Evolutionary conservation across 2,888 invertebrate genomes (phyloP).

Genomic region (Rosalia funebris): DNA sequence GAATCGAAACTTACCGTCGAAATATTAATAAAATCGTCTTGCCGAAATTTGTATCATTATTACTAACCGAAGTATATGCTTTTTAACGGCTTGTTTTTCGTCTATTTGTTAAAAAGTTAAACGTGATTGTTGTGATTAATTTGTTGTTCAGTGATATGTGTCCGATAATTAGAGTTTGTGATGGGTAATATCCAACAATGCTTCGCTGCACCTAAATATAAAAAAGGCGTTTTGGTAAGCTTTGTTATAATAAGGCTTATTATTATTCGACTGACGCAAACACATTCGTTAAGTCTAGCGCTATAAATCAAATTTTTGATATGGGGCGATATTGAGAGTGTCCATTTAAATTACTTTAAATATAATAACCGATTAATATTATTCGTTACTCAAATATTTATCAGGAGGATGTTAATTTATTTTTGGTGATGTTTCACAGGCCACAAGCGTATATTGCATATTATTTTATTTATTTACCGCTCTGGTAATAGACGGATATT

Average conservation of each 20-base stretch:
- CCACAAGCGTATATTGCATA: neutral
- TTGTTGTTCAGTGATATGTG: constrained; percentile 15
- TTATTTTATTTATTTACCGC: constrained; percentile 8
- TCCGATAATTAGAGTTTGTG: constrained; percentile 31
- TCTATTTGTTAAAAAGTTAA: neutral
- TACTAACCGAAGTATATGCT: neutral
- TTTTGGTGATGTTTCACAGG: constrained; percentile 38
- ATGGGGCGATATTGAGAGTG: neutral
- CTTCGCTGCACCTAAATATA: constrained; percentile 52
- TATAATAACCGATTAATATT: constrained; percentile 7
- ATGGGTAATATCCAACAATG: constrained; percentile 57
- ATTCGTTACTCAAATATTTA: constrained; percentile 37
- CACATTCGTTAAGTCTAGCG: neutral
- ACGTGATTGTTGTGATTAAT: constrained; percentile 5
- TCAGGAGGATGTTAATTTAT: constrained; percentile 36
- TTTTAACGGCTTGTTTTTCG: constrained; percentile 1
- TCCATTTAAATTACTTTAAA: constrained; percentile 10
- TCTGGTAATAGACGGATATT: constrained; percentile 1
- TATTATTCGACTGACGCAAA: neutral
- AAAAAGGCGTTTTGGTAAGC: constrained; percentile 40
- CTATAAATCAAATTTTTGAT: constrained; percentile 2
- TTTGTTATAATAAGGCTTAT: neutral
- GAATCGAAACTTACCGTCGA: constrained; percentile 40
- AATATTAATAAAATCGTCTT: constrained; percentile 36
- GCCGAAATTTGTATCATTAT: constrained; percentile 28